These are phyloP conservation scores for Casuarius casuarius DNA, from an alignment of 2,113 vertebrate species.

Conservation along the genomic window DNA sequence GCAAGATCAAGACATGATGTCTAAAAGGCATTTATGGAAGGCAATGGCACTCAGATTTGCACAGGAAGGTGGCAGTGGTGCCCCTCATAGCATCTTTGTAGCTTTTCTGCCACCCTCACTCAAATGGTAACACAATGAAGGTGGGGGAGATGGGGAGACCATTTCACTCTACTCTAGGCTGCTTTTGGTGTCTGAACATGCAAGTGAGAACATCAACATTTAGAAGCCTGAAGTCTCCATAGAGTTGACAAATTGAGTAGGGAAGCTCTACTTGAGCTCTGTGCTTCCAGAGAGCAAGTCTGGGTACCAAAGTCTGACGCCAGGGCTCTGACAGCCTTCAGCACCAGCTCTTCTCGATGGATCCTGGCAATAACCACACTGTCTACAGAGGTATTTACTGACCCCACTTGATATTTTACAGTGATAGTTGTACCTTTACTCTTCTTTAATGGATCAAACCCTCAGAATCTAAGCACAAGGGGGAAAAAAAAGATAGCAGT, in stretches of 20 bases:
- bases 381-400: background rate
- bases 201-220: background rate
- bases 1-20: background rate
- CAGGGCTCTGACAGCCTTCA: background rate
- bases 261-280: background rate
- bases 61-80: background rate
- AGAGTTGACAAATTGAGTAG: background rate
- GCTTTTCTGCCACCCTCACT: background rate
- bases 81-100: background rate
- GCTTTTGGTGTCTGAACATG: background rate
- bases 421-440: background rate
- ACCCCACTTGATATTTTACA: background rate
- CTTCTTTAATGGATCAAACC: background rate
- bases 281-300: background rate
- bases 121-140: rapidly evolving
- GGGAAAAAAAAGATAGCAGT: background rate
- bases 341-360: background rate
- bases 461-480: background rate
- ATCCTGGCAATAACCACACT: background rate
- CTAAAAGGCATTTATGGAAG: background rate
- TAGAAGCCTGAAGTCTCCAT: background rate
- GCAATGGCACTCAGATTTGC: background rate
- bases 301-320: background rate
- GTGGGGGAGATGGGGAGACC: background rate
- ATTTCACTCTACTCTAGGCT: background rate